These are phyloP conservation scores for Rhizomys pruinosus DNA, from an alignment of 2,113 vertebrate species.

Conservation along the genomic window DNA sequence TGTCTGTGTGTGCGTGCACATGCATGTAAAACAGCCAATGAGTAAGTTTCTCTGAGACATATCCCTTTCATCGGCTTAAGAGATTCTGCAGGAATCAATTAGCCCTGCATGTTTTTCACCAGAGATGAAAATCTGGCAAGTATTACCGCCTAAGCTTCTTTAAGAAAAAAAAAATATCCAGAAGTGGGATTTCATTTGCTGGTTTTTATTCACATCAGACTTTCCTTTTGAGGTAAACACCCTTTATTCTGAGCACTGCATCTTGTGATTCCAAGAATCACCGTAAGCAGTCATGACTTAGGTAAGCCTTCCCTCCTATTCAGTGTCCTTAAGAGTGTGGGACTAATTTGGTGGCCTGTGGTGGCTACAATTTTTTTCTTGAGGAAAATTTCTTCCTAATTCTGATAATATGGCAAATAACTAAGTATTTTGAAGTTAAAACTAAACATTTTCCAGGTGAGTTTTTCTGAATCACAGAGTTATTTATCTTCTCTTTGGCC, in stretches of 20 bases:
- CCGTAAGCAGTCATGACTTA: background rate
- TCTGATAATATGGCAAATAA: background rate
- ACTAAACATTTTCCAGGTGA: conserved; percentile 9
- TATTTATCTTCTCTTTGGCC: background rate
- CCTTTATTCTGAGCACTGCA: conserved; percentile 47
- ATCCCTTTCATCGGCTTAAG: conserved; percentile 80
- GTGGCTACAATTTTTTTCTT: background rate
- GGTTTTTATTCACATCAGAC: conserved; percentile 75
- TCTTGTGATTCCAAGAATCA: background rate
- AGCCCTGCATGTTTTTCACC: conserved; percentile 68
- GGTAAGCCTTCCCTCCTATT: too few relatives aligned
- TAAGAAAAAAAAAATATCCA: conserved; percentile 71
- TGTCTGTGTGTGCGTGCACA: background rate
- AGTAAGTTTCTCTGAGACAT: conserved; percentile 72
- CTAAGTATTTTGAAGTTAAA: background rate
- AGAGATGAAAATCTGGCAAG: conserved; percentile 83
- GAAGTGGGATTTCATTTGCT: conserved; percentile 71
- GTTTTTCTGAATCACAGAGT: background rate
- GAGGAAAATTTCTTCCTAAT: background rate
- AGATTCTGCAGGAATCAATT: conserved; percentile 83
- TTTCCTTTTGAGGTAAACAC: conserved; percentile 80
- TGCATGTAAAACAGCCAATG: conserved; percentile 69
- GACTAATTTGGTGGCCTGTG: background rate
- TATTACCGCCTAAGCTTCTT: conserved; percentile 77
- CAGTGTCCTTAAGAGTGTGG: too few relatives aligned